Evolutionary conservation across 2,113 vertebrate genomes (phyloP).

Genomic region (Lycaon pictus): DNA sequence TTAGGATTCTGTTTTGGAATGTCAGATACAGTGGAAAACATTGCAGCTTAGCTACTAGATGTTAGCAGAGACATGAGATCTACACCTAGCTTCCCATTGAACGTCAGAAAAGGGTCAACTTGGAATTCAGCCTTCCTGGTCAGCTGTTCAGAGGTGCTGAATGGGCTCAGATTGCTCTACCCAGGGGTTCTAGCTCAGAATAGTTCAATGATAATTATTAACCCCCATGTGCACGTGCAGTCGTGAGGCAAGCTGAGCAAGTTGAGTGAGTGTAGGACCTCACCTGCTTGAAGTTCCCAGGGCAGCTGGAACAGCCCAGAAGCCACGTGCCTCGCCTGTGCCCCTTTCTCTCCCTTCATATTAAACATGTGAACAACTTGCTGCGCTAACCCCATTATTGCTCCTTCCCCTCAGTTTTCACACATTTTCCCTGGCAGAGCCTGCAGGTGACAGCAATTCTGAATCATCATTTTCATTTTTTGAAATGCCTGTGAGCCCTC

Average conservation of each 20-base stretch:
- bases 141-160: not conserved
- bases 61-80: not conserved
- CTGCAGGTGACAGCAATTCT: accelerated
- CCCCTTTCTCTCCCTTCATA: not conserved
- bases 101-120: not conserved
- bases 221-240: not conserved
- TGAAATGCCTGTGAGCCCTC: not conserved
- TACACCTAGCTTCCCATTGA: not conserved
- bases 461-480: too few species aligned
- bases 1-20: not conserved
- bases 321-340: accelerated
- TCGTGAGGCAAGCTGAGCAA: not conserved
- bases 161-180: not conserved
- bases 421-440: accelerated
- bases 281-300: accelerated
- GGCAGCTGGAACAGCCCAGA: accelerated
- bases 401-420: too few species aligned
- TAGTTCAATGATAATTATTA: not conserved
- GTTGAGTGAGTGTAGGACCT: not conserved
- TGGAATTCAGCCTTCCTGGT: not conserved
- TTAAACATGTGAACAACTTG: not conserved
- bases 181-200: not conserved
- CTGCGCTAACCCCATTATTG: accelerated
- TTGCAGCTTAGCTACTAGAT: not conserved
- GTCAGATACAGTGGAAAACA: not conserved